Base-by-base conservation (phyloP, 2,113 vertebrate genomes). In the Columbina picui region DNA sequence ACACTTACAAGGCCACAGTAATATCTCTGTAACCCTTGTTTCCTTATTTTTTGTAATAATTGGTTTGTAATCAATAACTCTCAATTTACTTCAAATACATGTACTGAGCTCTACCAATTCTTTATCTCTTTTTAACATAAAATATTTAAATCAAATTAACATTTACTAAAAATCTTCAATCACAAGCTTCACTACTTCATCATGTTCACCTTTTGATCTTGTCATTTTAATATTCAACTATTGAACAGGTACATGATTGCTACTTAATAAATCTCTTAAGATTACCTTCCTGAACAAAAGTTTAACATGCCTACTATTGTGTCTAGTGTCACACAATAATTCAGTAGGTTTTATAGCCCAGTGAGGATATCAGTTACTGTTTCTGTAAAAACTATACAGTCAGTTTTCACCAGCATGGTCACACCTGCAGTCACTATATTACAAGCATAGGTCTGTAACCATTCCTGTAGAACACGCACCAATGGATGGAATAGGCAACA, bases 211-310 rank as follows among this genome's bases (percentile, higher is more conserved):
- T 70, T 49, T 78, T 47, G 65, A 65, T 64, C 43, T 63, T 26
- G 26, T 36, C 27, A 55, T 36, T 85, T 84, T 50, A 93, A 52
- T 34, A 49, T 25, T 87, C 53, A 64, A 78, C 13, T 9, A 50
- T 27, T 70, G 57, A 68, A 61, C 18, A 19, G 0, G 0, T 32
- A 69, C 0, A 0, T 41, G 38, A 53, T 12, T 49, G 10, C 17
- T 75, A 23, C 34, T 43, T 68, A 59, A 53, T 10, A n/a, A 71
- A 80, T 10, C 13, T 50, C 21, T 34, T 32, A 29, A 76, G 12
- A 68, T 67, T 21, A 84, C 13, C 10, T 26, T 38, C 52, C 49
- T 26, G 36, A 71, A 30, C 5, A 63, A 18, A 70, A 76, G n/a
- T 71, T 57, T 36, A 29, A n/a, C 36, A n/a, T 12, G 21, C 17